Evolutionary conservation across 2,888 invertebrate genomes (phyloP), one percentile per base, ranked within the genome.

Genomic region (Hypercompe scribonia): DNA sequence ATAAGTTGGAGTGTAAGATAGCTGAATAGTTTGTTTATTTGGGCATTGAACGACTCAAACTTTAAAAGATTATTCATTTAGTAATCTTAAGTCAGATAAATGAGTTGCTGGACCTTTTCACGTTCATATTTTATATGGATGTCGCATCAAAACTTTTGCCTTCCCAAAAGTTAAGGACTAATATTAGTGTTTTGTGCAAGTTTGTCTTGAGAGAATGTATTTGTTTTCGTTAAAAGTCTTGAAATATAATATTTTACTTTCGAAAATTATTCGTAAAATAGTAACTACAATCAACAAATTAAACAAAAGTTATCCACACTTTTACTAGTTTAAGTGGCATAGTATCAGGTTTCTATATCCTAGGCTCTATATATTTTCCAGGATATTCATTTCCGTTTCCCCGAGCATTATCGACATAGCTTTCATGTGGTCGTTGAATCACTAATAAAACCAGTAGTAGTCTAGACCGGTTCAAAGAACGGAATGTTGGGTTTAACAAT

Each of bases 361-460:
- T 7, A 71, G 33, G 65, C 63, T 71, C 65, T 65, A 64, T 73
- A 72, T 70, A 85, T 90, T 91, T 90, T 87, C 90, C 85, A 87
- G 91, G 90, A 91, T 88, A 85, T 79, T 72, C 74, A 84, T 90
- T 88, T 93, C 89, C 91, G 91, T 88, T 92, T 91, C 86, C 87
- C 84, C 81, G 80, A 84, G 80, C 78, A 85, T 83, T 82, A 84
- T 87, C 83, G 84, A 86, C 83, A 86, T 87, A 86, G 84, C 86
- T 87, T 84, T 83, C 78, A 36, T 79, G 77, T 76, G 65, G 83
- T 72, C n/a, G 80, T 77, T 77, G 78, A 80, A 76, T 78, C 70
- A 80, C 71, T 77, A 70, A 78, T 75, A 78, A 77, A 83, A 85
- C 84, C 78, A 66, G 84, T 83, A 78, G 76, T 64, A 78, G 76